phyloP scores from a whole-genome alignment of 2,113 vertebrate genomes.

The Paradoxurus hermaphroditus region DNA sequence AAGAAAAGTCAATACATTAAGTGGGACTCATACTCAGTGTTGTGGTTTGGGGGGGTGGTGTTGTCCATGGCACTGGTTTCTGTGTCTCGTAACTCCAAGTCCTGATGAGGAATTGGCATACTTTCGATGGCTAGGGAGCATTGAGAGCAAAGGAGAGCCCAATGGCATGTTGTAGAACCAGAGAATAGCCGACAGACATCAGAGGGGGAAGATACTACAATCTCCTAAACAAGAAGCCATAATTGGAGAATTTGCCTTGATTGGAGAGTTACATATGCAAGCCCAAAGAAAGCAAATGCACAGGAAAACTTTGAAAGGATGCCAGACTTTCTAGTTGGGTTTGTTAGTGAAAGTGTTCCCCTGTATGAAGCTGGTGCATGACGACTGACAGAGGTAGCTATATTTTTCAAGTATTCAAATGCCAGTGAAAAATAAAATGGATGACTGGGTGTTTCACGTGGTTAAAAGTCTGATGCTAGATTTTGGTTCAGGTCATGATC shows the following conservation, averaged over 20 bases:
- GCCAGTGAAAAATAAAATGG: too few species aligned
- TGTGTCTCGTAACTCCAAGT: neutral
- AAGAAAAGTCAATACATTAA: neutral
- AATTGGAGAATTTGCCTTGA: too few species aligned
- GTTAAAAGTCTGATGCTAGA: too few species aligned
- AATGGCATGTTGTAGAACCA: neutral
- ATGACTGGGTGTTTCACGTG: too few species aligned
- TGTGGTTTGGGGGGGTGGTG: neutral
- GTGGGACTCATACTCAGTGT: neutral
- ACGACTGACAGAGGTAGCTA: neutral
- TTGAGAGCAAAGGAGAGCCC: neutral
- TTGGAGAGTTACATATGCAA: neutral
- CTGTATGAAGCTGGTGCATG: neutral
- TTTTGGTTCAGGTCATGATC: too few species aligned
- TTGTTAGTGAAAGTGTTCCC: neutral
- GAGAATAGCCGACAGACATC: neutral
- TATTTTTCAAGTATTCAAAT: neutral
- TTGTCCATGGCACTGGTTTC: neutral
- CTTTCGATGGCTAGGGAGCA: neutral
- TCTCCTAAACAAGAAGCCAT: neutral
- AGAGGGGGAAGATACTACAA: neutral
- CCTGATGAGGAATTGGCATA: neutral
- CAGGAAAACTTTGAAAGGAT: neutral
- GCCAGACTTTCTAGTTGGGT: neutral
- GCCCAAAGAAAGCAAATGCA: neutral